Evolutionary conservation across 2,888 invertebrate genomes (phyloP).

Genomic region (Desoria tigrina): DNA sequence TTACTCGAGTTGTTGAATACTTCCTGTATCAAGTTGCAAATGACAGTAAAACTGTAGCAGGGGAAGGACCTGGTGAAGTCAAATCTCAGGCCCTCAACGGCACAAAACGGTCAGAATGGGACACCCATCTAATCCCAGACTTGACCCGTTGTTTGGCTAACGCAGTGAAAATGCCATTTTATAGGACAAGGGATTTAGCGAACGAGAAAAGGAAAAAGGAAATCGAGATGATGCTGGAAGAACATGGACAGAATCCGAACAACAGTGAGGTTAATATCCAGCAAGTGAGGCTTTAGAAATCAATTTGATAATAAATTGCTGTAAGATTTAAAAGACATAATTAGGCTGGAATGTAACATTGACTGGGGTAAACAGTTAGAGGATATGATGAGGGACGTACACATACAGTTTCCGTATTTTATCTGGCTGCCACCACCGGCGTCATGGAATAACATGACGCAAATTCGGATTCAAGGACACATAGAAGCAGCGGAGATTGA

Average conservation of each 20-base stretch:
- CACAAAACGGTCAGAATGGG: not conserved
- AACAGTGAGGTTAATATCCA: not conserved
- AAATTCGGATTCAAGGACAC: not conserved
- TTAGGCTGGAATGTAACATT: too few relatives aligned
- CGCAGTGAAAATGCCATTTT: constrained; percentile 22
- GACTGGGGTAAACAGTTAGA: too few relatives aligned
- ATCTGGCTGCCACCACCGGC: constrained; percentile 15
- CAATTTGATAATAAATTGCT: too few relatives aligned
- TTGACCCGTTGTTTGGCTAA: constrained; percentile 18
- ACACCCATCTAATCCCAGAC: not conserved
- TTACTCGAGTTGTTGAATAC: constrained; percentile 12
- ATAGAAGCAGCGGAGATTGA: constrained; percentile 37
- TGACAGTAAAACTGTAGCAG: not conserved
- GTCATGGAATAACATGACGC: not conserved
- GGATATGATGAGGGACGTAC: constrained; percentile 14
- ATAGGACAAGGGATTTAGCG: constrained; percentile 1
- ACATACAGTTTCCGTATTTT: constrained; percentile 25
- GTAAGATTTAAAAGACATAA: too few relatives aligned
- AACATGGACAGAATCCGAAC: not conserved
- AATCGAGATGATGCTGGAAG: constrained; percentile 7
- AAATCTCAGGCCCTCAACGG: not conserved
- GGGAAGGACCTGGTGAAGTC: not conserved
- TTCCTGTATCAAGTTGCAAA: not conserved
- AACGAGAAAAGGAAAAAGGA: constrained; percentile 6
- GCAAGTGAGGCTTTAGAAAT: too few relatives aligned